Conservation (phyloP, 1,140 invertebrate species). For the Agrilus planipennis region DNA sequence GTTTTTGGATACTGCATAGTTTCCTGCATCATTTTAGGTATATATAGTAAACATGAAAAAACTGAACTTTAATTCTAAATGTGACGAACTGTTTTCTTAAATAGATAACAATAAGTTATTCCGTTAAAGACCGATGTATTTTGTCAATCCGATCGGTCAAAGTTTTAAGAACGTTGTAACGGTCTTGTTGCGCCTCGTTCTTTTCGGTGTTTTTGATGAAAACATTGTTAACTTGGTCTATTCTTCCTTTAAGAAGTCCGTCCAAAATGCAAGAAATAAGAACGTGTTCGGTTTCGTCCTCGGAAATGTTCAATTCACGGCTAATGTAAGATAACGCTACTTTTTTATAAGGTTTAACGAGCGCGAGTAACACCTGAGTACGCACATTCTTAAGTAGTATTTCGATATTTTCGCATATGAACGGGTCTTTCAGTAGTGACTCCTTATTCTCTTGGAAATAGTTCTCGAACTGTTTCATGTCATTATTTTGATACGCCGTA, state of each 20-base stretch:
- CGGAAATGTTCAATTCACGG: slow-evolving; percentile 90
- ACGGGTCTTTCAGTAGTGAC: slow-evolving; percentile 96
- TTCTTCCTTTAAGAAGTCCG: slow-evolving; percentile 75
- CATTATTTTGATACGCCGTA: slow-evolving; percentile 95
- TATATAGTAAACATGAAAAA: no score
- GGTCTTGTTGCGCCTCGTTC: slow-evolving; percentile 52
- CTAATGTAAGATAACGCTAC: slow-evolving; percentile 96
- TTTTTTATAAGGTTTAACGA: slow-evolving; percentile 94
- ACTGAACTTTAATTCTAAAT: no score
- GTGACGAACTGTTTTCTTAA: no score
- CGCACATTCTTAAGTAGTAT: slow-evolving; percentile 91
- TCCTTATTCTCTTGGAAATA: slow-evolving; percentile 89
- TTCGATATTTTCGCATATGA: slow-evolving; percentile 97
- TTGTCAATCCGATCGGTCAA: slow-evolving; percentile 58
- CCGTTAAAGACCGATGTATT: neutral
- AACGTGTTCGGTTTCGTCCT: slow-evolving; percentile 87
- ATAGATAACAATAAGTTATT: no score
- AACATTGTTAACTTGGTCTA: slow-evolving; percentile 92
- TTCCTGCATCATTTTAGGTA: no score
- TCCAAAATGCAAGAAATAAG: slow-evolving; percentile 57
- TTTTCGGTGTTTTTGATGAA: slow-evolving; percentile 67
- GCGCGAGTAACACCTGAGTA: slow-evolving; percentile 88
- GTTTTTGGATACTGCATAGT: no score
- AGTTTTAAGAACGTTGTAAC: slow-evolving; percentile 83
- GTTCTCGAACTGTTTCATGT: slow-evolving; percentile 95